Evolutionary conservation across 2,113 vertebrate genomes (phyloP), one percentile per base, ranked within the genome.

Genomic region (Otus sunia): DNA sequence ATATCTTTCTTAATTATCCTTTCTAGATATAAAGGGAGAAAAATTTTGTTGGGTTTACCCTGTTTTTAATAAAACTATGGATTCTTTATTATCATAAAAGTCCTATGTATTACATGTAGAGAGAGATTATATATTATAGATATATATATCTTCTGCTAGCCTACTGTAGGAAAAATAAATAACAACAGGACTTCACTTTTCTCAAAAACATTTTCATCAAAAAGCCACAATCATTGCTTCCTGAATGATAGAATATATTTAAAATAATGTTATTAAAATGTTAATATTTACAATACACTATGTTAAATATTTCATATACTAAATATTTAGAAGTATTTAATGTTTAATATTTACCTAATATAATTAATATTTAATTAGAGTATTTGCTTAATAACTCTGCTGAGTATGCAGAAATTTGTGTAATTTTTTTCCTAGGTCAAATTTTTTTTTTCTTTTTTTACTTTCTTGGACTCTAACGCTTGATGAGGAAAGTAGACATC

Each of bases 11-110:
- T 97, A 94, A 96, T 95, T 95, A 95, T 82, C 36, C 66, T 60
- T 73, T 34, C 59, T 90, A 96, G 47, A 90, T 90, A 73, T 36
- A 95, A 97, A 97, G 88, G 63, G 96, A 75, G 87, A 96, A 74
- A 71, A 94, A 85, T 76, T 90, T 88, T 93, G 74, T 50, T 85
- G 53, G 49, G 2, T 95, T 88, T 96, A 94, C 7, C 16, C 55
- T 86, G 23, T 17, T 95, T 96, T 86, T 83, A 63, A 86, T 93
- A 84, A 94, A 92, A 95, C 36, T 49, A 71, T 45, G 16, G 64
- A 87, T 94, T 92, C 53, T 86, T 96, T 15, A 32, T 95, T 90
- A 86, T 79, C 9, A 18, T 89, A 91, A 89, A 30, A 34, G 75
- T 68, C 32, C 6, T 77, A 69, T 77, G 16, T 32, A 39, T 53